Base-by-base conservation (phyloP, 1,140 invertebrate species). In the Thereuonema tuberculata region DNA sequence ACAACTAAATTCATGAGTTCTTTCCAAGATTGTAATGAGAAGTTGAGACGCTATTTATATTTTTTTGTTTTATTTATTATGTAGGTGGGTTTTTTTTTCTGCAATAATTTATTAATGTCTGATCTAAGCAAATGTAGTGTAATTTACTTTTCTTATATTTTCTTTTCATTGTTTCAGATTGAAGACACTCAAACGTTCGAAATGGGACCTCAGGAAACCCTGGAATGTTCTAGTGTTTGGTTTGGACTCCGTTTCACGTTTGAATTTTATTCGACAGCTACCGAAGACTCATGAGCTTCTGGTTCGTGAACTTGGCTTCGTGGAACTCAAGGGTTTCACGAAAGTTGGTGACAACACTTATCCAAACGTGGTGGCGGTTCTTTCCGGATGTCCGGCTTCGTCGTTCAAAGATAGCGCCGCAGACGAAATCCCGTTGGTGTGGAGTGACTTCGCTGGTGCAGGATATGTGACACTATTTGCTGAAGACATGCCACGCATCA, bases 341-440 rank as follows among this genome's bases (percentile, higher is more conserved):
- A 69, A 69, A 64, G 61, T 69, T n/a, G 68, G 68, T 2, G 63
- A 66, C 66, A 89, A 91, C 67, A 89, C 87, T 0, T 90, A 85
- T 68, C 86, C 86, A 0, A 92, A 93, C 70, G 64, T 91, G 28
- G 77, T 87, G 0, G 81, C 87, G 0, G 72, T 86, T 9, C 69
- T 91, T 0, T 81, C 81, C 1, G 87, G 87, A 2, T 31, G 26
- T 12, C 2, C 3, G 20, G 50, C 46, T 20, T 27, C 59, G 25
- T 12, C 17, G 9, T 9, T 3, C 2, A 14, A 58, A 24, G 5
- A 24, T 3, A 12, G 2, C 9, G 2, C 5, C 14, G 14, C 61
- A 46, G 77, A 79, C 61, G 56, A 69, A 17, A 75, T 71, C 59
- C 61, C 71, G 2, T 75, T 78, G 50, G 71, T 79, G 12, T 80